phyloP scores from a whole-genome alignment of 2,113 vertebrate genomes.

The Irena cyanogastra region DNA sequence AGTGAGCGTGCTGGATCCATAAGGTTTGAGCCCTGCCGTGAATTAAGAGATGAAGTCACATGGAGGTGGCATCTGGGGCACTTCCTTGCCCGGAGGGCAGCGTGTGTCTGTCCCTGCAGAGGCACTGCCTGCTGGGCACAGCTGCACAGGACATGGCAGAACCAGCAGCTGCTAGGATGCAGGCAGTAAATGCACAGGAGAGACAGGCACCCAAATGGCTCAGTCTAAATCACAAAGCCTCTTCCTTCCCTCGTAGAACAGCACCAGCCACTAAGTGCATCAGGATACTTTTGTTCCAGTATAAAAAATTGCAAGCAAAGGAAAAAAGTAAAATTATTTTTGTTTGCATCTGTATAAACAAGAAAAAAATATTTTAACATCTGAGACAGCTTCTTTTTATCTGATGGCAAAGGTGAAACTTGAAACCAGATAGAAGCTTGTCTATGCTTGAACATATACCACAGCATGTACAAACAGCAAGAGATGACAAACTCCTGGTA shows the following conservation, averaged over 20 bases:
- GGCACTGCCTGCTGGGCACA: not conserved
- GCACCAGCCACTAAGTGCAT: not conserved
- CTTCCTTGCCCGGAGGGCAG: not conserved
- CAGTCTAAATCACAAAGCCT: not conserved
- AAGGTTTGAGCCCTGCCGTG: not conserved
- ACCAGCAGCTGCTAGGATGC: not conserved
- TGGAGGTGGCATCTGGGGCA: not conserved
- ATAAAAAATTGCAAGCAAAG: fast-evolving
- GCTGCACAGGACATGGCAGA: not conserved
- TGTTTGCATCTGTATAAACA: not conserved
- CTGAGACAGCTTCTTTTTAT: not conserved
- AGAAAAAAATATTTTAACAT: not conserved
- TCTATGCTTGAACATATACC: not conserved
- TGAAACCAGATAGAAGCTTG: not conserved
- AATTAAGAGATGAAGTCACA: not conserved
- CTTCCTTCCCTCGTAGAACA: not conserved
- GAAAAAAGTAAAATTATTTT: not conserved
- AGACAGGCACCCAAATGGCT: not conserved
- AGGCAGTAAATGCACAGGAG: not conserved
- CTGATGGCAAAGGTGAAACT: not conserved
- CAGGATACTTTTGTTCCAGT: not conserved
- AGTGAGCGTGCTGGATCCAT: fast-evolving
- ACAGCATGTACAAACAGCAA: not conserved
- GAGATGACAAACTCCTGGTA: not conserved
- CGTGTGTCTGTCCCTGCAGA: no score